These are phyloP conservation scores for Sebastes wilsoni DNA, from an alignment of 2,797 vertebrate genomes.

Conservation along the genomic window DNA sequence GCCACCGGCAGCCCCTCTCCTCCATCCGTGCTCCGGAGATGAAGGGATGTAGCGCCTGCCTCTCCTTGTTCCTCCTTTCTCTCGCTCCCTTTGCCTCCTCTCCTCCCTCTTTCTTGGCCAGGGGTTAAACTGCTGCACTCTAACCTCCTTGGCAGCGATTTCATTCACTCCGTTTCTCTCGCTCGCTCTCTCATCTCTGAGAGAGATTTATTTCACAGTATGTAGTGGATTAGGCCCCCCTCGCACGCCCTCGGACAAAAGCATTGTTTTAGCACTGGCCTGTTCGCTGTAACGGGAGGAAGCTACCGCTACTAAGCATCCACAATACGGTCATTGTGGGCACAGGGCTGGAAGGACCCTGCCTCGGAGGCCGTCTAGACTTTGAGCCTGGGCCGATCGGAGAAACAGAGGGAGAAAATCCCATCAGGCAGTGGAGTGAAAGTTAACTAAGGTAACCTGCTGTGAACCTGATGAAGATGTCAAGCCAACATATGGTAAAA, in stretches of 20 bases:
- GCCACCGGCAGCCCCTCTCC: slow-evolving; percentile 79
- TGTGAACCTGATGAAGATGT: slow-evolving; percentile 99
- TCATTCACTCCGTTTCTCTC: slow-evolving; percentile 77
- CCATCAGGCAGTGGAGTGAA: slow-evolving; percentile 98
- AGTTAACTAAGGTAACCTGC: slow-evolving; percentile 96
- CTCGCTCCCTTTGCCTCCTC: slow-evolving; percentile 83
- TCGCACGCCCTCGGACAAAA: slow-evolving; percentile 89
- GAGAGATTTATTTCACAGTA: slow-evolving; percentile 87
- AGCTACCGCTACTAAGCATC: slow-evolving; percentile 90
- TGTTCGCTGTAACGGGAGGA: slow-evolving; percentile 89
- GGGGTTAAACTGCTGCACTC: slow-evolving; percentile 98
- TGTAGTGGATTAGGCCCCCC: slow-evolving; percentile 91
- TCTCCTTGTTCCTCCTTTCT: slow-evolving; percentile 85
- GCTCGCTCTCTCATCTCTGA: slow-evolving; percentile 79
- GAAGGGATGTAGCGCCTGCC: slow-evolving; percentile 79
- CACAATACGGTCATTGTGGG: slow-evolving; percentile 92
- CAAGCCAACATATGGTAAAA: slow-evolving; percentile 95
- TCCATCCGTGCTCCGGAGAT: slow-evolving; percentile 72
- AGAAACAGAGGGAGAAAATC: slow-evolving; percentile 93
- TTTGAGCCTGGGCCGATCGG: slow-evolving; percentile 86
- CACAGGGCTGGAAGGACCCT: slow-evolving; percentile 81
- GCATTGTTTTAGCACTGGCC: slow-evolving; percentile 88
- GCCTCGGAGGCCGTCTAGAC: slow-evolving; percentile 87
- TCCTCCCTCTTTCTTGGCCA: slow-evolving; percentile 84
- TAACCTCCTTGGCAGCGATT: slow-evolving; percentile 88